Evolutionary conservation across 2,888 invertebrate genomes (phyloP).

Genomic region (Drosophila rellima): DNA sequence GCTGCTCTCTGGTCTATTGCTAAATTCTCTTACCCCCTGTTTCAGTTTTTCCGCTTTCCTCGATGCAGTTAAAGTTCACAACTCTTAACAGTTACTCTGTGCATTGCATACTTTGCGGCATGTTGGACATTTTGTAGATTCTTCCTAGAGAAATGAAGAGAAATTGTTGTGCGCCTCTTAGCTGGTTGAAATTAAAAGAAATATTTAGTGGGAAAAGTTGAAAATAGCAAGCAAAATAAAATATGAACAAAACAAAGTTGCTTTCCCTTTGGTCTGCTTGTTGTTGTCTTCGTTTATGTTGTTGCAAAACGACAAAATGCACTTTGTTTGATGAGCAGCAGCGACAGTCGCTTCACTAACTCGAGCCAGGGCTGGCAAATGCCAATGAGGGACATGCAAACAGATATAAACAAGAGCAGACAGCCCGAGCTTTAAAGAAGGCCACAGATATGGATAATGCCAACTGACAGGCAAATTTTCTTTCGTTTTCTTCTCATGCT

Average conservation of each 20-base stretch:
- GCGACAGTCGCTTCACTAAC: conserved; percentile 16
- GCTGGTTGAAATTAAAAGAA: conserved; percentile 46
- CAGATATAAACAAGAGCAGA: conserved; percentile 8
- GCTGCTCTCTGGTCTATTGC: not conserved
- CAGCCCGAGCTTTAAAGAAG: conserved; percentile 22
- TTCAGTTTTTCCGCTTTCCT: conserved; percentile 3
- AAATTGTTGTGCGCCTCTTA: conserved; percentile 10
- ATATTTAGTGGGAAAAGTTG: conserved; percentile 20
- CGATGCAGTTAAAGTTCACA: conserved; percentile 45
- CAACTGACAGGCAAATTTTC: conserved; percentile 27
- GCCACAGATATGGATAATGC: conserved; percentile 16
- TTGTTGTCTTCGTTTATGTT: conserved; percentile 1
- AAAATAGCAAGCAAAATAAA: conserved; percentile 13
- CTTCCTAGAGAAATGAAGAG: conserved; percentile 21
- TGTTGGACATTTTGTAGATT: conserved; percentile 51
- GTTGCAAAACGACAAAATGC: conserved; percentile 54
- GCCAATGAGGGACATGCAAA: conserved; percentile 31
- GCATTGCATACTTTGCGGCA: conserved; percentile 42
- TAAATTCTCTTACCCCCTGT: not conserved
- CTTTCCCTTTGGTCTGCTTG: conserved; percentile 10
- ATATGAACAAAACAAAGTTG: conserved; percentile 1
- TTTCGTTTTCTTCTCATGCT: not conserved
- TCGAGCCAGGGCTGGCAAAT: conserved; percentile 2
- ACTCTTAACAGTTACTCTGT: conserved; percentile 36
- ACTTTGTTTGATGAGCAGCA: conserved; percentile 62